These are phyloP conservation scores for Dreissena polymorpha DNA, from an alignment of 1,140 invertebrate species.

Conservation along the genomic window DNA sequence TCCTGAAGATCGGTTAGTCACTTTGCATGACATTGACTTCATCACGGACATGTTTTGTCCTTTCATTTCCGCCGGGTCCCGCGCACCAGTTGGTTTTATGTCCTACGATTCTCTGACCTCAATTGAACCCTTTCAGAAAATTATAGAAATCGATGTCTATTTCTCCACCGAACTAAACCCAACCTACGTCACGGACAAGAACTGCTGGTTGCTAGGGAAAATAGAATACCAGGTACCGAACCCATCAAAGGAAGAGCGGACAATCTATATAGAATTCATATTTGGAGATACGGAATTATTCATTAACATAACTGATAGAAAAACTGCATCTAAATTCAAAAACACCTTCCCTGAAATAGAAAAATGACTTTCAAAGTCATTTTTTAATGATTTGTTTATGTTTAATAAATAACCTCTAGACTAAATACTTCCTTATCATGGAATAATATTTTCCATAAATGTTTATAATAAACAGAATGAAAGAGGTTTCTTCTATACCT, in stretches of 20 bases:
- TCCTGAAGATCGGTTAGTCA: slow-evolving; percentile 80
- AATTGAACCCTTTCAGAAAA: slow-evolving; percentile 51
- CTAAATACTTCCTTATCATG: no score
- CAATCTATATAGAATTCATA: slow-evolving; percentile 82
- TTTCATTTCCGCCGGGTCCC: slow-evolving; percentile 65
- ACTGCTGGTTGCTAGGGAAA: slow-evolving; percentile 81
- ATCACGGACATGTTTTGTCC: slow-evolving; percentile 82
- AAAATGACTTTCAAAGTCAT: slow-evolving; percentile 14
- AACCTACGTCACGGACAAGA: slow-evolving; percentile 82
- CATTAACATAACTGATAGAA: slow-evolving; percentile 49
- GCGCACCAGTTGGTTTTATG: slow-evolving; percentile 49
- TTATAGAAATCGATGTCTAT: slow-evolving; percentile 81
- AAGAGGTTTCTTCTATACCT: no score
- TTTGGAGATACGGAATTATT: slow-evolving; percentile 84
- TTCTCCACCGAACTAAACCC: slow-evolving; percentile 79
- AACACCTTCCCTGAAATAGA: slow-evolving; percentile 53
- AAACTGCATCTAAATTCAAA: slow-evolving; percentile 50
- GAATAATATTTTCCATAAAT: no score
- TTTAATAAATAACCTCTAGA: no score
- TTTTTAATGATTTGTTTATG: no score
- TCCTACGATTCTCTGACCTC: slow-evolving; percentile 49
- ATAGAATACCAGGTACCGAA: slow-evolving; percentile 81
- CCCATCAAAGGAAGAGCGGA: slow-evolving; percentile 68
- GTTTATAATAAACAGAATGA: no score
- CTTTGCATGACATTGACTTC: slow-evolving; percentile 80